These are phyloP conservation scores for Liodrosophila aerea DNA, from an alignment of 2,888 invertebrate species.

Conservation along the genomic window DNA sequence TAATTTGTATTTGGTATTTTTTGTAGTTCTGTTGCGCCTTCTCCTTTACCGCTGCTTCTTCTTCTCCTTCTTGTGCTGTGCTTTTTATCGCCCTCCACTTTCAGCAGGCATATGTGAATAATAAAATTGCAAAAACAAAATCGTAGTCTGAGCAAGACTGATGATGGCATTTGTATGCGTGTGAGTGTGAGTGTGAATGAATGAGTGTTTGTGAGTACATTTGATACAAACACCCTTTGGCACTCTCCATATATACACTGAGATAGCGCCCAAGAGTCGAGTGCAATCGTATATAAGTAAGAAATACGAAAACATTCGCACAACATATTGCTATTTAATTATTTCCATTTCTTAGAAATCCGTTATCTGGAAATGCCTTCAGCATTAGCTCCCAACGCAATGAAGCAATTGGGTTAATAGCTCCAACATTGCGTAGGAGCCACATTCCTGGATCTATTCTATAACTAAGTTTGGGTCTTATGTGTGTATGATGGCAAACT, in stretches of 20 bases:
- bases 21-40: constrained; percentile 41
- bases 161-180: constrained; percentile 42
- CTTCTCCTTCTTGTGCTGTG: constrained; percentile 6
- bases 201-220: constrained; percentile 15
- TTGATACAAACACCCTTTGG: constrained; percentile 12
- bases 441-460: background rate
- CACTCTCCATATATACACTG: constrained; percentile 6
- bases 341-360: constrained; percentile 71
- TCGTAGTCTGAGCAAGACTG: constrained; percentile 50
- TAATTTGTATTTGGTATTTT: constrained; percentile 52
- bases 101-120: constrained; percentile 62
- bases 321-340: constrained; percentile 68
- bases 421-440: constrained; percentile 1
- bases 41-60: constrained; percentile 10
- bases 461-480: background rate
- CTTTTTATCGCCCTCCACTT: constrained; percentile 60
- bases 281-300: constrained; percentile 21
- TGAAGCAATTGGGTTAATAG: constrained; percentile 29
- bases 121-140: constrained; percentile 41
- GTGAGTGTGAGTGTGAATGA: constrained; percentile 5
- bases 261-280: constrained; percentile 44
- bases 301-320: constrained; percentile 39
- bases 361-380: constrained; percentile 63
- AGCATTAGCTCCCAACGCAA: constrained; percentile 24
- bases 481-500: too few relatives aligned